These are phyloP conservation scores for Pituophis catenifer DNA, from an alignment of 2,113 vertebrate genomes.

Conservation along the genomic window DNA sequence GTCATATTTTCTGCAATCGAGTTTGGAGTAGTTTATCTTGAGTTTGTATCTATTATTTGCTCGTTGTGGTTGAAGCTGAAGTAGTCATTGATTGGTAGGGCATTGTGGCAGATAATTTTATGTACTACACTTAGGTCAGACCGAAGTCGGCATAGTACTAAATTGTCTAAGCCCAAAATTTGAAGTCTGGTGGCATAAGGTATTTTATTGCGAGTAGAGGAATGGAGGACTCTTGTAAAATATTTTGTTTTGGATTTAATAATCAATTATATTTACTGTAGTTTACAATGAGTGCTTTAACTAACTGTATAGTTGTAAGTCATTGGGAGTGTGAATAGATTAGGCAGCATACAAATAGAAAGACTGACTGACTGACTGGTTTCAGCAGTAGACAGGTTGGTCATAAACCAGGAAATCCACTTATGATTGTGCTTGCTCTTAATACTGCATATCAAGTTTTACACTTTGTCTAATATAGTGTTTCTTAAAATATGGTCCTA, in stretches of 20 bases:
- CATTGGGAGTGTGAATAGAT: not conserved
- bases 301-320: not conserved
- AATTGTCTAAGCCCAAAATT: too few relatives aligned
- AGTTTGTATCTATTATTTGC: too few relatives aligned
- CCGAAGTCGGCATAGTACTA: too few relatives aligned
- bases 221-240: too few relatives aligned
- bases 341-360: not conserved
- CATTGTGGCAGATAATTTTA: too few relatives aligned
- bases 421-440: not conserved
- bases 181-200: too few relatives aligned
- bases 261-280: not conserved
- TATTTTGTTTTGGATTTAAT: not conserved
- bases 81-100: too few relatives aligned
- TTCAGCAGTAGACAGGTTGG: not conserved
- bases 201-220: too few relatives aligned
- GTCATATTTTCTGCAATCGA: too few relatives aligned
- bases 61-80: too few relatives aligned
- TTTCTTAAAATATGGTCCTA: not conserved
- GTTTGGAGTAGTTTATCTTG: too few relatives aligned
- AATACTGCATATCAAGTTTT: not conserved
- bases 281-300: not conserved
- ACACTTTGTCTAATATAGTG: not conserved
- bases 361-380: not conserved
- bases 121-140: too few relatives aligned
- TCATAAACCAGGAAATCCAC: not conserved